A percentile compares a stretch with the other conserved stretches of the same genome.
Conservation (phyloP, 2,113 vertebrate species). For the Sapayoa aenigma region DNA sequence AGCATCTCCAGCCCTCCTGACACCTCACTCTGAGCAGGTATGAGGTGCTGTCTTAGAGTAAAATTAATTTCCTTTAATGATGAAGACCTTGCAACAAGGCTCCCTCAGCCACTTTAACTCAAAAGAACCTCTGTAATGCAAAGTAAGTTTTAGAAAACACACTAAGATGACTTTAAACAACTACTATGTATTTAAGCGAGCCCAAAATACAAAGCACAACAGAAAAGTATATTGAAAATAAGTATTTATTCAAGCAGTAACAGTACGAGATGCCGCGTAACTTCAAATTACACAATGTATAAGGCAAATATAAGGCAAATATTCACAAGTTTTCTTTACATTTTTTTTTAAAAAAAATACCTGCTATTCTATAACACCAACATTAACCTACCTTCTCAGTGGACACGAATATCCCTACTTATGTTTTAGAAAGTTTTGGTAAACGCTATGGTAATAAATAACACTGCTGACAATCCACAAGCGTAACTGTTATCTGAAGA, state of each 20-base stretch:
- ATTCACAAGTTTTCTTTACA: neutral
- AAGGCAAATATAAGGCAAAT: accelerated
- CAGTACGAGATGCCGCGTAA: neutral
- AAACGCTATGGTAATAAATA: neutral
- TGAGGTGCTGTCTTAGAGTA: accelerated
- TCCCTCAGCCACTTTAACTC: neutral
- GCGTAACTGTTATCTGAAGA: neutral
- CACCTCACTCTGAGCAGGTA: accelerated
- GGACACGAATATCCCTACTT: accelerated
- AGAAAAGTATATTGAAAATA: neutral
- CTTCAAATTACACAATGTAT: neutral
- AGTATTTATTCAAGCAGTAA: neutral
- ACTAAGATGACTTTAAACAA: neutral
- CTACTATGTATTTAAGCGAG: accelerated
- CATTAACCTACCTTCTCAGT: accelerated
- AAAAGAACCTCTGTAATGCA: neutral
- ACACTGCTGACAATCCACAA: neutral
- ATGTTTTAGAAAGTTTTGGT: neutral
- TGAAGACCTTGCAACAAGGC: neutral
- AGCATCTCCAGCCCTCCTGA: neutral
- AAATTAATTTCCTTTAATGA: neutral
- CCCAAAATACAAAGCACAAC: neutral
- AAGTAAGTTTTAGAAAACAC: neutral
- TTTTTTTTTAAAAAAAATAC: neutral
- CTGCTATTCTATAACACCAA: neutral